These are phyloP conservation scores for Siniperca chuatsi DNA, from an alignment of 2,113 vertebrate genomes.

Conservation along the genomic window DNA sequence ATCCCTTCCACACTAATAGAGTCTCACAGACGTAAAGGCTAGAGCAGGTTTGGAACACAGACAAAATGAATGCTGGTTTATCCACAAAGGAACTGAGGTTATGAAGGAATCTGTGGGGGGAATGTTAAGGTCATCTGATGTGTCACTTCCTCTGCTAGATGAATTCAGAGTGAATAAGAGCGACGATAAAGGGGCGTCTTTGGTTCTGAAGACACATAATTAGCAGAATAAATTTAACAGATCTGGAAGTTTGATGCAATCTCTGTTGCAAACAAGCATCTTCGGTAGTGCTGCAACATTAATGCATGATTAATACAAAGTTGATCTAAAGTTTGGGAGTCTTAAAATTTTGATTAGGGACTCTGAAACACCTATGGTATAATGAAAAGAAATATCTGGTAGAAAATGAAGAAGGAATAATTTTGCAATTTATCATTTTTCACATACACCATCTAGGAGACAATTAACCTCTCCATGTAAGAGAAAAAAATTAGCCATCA, in stretches of 20 bases:
- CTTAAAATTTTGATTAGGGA: background rate
- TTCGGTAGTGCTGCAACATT: background rate
- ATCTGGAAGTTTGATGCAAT: conserved; percentile 14
- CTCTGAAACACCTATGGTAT: background rate
- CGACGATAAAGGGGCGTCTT: background rate
- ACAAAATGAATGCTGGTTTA: conserved; percentile 29
- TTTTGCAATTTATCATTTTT: background rate
- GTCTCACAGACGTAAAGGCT: background rate
- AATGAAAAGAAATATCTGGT: background rate
- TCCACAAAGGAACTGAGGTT: conserved; percentile 31
- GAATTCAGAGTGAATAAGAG: conserved; percentile 42
- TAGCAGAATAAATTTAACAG: conserved; percentile 1
- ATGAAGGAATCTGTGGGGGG: conserved; percentile 43
- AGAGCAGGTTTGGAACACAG: background rate
- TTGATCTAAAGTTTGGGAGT: background rate
- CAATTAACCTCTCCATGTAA: background rate
- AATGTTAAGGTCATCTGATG: conserved; percentile 55
- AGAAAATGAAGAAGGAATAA: background rate
- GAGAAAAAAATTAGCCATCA: conserved; percentile 12
- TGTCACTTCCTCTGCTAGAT: conserved; percentile 59
- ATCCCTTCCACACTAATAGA: background rate
- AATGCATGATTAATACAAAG: conserved; percentile 29
- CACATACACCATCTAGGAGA: background rate
- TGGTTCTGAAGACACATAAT: conserved; percentile 27
- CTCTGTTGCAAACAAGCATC: background rate